Evolutionary conservation across 1,140 invertebrate genomes (phyloP), one percentile per base, ranked within the genome.

Genomic region (Drosophila ercepeae): DNA sequence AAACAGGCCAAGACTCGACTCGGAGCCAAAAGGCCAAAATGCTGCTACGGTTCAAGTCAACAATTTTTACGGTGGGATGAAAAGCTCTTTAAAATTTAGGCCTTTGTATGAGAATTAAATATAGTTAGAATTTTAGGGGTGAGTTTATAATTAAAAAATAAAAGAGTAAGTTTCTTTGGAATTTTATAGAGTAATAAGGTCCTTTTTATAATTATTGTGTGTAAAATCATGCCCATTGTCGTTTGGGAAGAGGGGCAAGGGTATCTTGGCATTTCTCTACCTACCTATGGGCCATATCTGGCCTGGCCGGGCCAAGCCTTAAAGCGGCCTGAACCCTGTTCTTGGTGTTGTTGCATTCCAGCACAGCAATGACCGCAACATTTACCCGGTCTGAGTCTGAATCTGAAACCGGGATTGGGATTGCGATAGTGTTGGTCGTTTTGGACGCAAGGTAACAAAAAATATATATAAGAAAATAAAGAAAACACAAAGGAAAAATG

Each of bases 311-410:
- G 53, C 51, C 29, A 11, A 36, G 67, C 81, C 82, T 88, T 88
- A 54, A 69, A 74, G 65, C 60, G 71, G 68, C 58, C 75, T 76
- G 82, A 49, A 59, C 57, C 74, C 34, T 51, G 44, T 27, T 59
- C 34, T 21, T 50, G 34, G 36, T 78, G 65, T 50, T 77, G 63
- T 58, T 74, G 69, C 83, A 88, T 88, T 88, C 78, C 74, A 77
- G 83, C 82, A 78, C 82, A 78, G 83, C 82, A 82, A 75, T 86
- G 82, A 82, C 82, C 82, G 82, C 82, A 88, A 58, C 83, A 86
- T 83, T 76, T 77, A 70, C 86, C 73, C 55, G 36, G 53, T 25
- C 57, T 13, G 60, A 48, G 29, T 48, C 23, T 11, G 60, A 61
- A 49, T 39, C 25, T 52, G 39, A 42, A 42, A 18, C 39, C 39